These are phyloP conservation scores for Prionailurus viverrinus DNA, from an alignment of 2,113 vertebrate species.

Conservation along the genomic window DNA sequence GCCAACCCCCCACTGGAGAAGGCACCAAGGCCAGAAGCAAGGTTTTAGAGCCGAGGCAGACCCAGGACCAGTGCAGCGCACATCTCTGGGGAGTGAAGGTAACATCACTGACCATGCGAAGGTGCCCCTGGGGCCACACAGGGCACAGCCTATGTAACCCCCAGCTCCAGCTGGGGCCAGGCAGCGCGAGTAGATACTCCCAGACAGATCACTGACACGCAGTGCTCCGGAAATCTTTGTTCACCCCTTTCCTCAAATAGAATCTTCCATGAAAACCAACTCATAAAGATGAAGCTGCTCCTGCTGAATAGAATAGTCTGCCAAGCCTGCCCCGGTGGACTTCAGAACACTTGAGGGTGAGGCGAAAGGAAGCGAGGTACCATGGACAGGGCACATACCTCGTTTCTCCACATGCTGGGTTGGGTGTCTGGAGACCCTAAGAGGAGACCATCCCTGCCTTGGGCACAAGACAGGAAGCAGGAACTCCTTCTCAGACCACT, in stretches of 20 bases:
- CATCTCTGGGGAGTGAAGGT: neutral
- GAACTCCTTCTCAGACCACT: neutral
- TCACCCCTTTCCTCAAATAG: neutral
- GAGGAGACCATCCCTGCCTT: neutral
- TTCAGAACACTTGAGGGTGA: neutral
- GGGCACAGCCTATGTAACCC: neutral
- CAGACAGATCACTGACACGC: neutral
- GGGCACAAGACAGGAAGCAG: neutral
- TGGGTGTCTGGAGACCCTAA: neutral
- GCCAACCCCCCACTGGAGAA: neutral
- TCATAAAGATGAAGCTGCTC: neutral
- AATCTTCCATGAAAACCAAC: neutral
- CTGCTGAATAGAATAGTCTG: no score
- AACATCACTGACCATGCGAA: accelerated
- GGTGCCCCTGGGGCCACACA: neutral
- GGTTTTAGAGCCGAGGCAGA: neutral
- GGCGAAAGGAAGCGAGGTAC: neutral
- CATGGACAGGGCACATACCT: neutral
- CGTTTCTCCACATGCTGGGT: neutral
- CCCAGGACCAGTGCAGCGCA: neutral
- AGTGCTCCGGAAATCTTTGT: neutral
- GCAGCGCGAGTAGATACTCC: neutral
- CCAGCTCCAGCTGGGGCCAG: neutral
- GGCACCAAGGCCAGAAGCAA: neutral
- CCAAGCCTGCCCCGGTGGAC: neutral